Base-by-base conservation (phyloP, 2,797 vertebrate genomes). In the Pteropus rufus region DNA sequence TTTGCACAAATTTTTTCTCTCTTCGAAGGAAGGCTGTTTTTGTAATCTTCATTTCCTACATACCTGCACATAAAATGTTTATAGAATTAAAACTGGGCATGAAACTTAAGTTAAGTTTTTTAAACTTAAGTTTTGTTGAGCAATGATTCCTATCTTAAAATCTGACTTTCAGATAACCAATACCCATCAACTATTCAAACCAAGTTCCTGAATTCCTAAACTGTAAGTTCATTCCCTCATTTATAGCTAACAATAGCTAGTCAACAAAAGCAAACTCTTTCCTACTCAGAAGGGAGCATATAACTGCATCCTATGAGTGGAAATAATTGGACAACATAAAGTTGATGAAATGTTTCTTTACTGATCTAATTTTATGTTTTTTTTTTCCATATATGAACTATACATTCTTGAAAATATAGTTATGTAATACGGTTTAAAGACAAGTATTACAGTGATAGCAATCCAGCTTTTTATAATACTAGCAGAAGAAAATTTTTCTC, bases 331-430 rank as follows among this genome's bases (percentile, higher is more conserved):
- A 85, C 21, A 80, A 49, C 82, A 94, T 8, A 31, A 83, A 65
- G 87, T 31, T 83, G n/a, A 31, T 75, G 64, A 97, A 96, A 70
- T 14, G 12, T 26, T 58, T 92, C 91, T 87, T 90, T 23, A 76
- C 19, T 91, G 76, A 56, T 80, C 83, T 81, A 65, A 87, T 62
- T 31, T 77, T 41, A 75, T 23, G 15, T n/a, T 83, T 65, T 89
- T 69, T n/a, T n/a, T 41, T 80, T 80, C 34, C 46, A 80, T 12
- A 6, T 29, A 62, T 54, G 52, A 80, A 31, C 16, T 95, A 87
- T n/a, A 80, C 9, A 34, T 75, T 73, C n/a, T 36, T 81, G 10
- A 86, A 95, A 81, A 81, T 44, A 39, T 2, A 85, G 24, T 23
- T 85, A 15, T 5, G 6, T 6, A 19, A 92, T 69, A 82, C 44